Base-by-base conservation (phyloP, 2,113 vertebrate species). In the Origma solitaria region DNA sequence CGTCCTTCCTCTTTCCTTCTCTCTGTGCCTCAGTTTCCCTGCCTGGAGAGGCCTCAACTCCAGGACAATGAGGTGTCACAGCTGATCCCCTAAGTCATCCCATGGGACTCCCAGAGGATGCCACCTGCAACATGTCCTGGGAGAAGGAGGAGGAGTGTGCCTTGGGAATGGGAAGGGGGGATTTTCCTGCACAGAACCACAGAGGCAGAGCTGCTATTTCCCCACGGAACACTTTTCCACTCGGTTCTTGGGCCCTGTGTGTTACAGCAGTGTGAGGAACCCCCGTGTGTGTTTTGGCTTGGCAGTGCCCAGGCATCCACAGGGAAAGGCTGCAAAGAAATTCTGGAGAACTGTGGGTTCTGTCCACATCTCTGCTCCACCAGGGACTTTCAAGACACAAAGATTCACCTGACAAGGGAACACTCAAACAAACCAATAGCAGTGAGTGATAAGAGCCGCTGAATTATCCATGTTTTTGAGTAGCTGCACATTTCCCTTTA, bases 221-320 rank as follows among this genome's bases (percentile, higher is more conserved):
- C 73, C 65, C 70, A 23, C 16, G 16, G 24, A 35, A 38, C 19
- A 44, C 2, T 42, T 65, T 65, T 37, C 22, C 33, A 31, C 37
- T 61, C 77, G n/a, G n/a, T 10, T 60, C 22, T 82, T 27, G 33
- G 33, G 60, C 40, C 50, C 45, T 42, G 30, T 0, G 0, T 42
- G 40, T 56, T 33, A 50, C 17, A 75, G 66, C 37, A 75, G 65
- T 14, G 23, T 10, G 20, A 61, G 2, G 4, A 71, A 30, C 44
- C 44, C 37, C 24, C 35, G 1, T 3, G 27, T 0, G 10, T 1
- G 3, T 8, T 58, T 61, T 75, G 40, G 20, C 28, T 47, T 31
- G 16, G 51, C 66, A 21, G 27, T n/a, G 11, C 15, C 31, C 57
- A 38, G 13, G 27, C 45, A 51, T 33, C 23, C 79, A 53, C 0